Base-by-base conservation (phyloP, 2,888 invertebrate genomes). In the Cheilosia soror region DNA sequence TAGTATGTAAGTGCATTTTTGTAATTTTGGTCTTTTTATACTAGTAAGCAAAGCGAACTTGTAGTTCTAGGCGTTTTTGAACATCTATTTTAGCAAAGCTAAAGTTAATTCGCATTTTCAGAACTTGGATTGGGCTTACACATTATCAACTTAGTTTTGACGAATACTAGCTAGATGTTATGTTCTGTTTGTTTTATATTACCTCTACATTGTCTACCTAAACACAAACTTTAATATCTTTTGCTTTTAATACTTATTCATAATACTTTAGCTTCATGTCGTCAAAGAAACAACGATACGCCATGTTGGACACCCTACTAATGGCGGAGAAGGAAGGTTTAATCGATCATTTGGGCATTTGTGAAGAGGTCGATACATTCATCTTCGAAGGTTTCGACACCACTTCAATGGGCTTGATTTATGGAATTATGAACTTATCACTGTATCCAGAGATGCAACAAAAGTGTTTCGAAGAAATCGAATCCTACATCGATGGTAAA, bases 341-440 rank as follows among this genome's bases (percentile, higher is more conserved):
- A 0, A 90, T 90, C 11, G 89, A 90, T 82, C 89, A 90, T 71
- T 76, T 93, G 13, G 93, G 94, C 62, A 93, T 96, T 9, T 92
- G 94, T 78, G 95, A 95, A 89, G 95, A 96, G 92, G 95, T 95
- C 0, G 94, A 95, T 85, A 96, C 96, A 0, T 95, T 96, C 88
- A 94, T 95, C 94, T 95, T 75, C 25, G 79, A 60, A 63, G 81
- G 73, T 2, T 89, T 86, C 25, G 89, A 89, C 37, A 90, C 90
- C 4, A 90, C 90, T 11, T 91, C 91, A 0, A 89, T 90, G 63
- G 88, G 88, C 4, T 84, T 90, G 0, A 90, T 88, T 44, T 91
- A 90, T 72, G 87, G 84, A 0, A 80, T 90, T 0, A 89, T 91
- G 90, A 90, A 89, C 58, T 82, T 90, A 68, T 86, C 89, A 0